Evolutionary conservation across 2,888 invertebrate species (phyloP).

Genomic region (Amiota communis): DNA sequence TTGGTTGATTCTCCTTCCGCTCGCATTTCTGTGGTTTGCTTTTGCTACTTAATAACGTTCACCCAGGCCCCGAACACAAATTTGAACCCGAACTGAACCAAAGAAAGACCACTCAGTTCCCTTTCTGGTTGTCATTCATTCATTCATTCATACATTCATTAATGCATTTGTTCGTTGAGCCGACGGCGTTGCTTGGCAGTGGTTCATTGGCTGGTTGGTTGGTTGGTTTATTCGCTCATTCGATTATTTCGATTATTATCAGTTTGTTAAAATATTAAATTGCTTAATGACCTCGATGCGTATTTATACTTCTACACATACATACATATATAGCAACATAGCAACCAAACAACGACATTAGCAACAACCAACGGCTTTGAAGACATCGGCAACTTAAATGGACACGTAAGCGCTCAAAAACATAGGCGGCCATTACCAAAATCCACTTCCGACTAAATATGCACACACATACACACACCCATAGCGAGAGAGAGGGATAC

Average conservation of each 20-base stretch:
- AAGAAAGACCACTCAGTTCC: background rate
- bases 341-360: too few species aligned
- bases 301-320: slow-evolving; percentile 39
- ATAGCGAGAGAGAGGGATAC: too few species aligned
- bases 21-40: background rate
- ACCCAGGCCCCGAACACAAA: background rate
- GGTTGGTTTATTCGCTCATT: background rate
- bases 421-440: background rate
- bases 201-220: slow-evolving; percentile 36
- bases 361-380: too few species aligned
- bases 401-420: slow-evolving; percentile 55
- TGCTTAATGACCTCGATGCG: slow-evolving; percentile 62
- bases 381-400: slow-evolving; percentile 33
- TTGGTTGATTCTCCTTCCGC: too few species aligned
- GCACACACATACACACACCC: background rate
- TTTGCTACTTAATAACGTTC: background rate
- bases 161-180: slow-evolving; percentile 4
- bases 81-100: background rate
- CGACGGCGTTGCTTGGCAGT: slow-evolving; percentile 4
- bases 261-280: slow-evolving; percentile 64
- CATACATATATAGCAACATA: too few species aligned
- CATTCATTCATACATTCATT: background rate
- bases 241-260: slow-evolving; percentile 57
- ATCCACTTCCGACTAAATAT: slow-evolving; percentile 5
- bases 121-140: background rate